Evolutionary conservation across 2,113 vertebrate species (phyloP).

Genomic region (Mirounga angustirostris): DNA sequence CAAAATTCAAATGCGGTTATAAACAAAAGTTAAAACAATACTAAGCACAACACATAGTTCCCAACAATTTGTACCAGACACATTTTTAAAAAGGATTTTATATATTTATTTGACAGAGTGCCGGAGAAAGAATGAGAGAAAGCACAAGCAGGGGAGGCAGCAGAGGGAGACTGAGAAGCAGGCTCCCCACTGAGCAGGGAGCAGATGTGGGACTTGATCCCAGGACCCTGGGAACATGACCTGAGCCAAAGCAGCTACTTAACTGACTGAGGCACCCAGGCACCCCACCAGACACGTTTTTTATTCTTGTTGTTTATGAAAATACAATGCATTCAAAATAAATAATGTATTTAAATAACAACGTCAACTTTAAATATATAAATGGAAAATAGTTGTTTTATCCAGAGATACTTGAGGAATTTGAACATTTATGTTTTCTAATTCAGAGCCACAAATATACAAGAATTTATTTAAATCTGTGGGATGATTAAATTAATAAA

Average conservation of each 20-base stretch:
- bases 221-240: too few species aligned
- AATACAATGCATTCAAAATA: background rate
- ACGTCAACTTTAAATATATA: background rate
- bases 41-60: background rate
- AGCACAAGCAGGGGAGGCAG: too few species aligned
- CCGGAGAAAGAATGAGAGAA: too few species aligned
- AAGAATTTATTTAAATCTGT: background rate
- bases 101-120: too few species aligned
- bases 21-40: background rate
- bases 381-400: background rate
- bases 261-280: too few species aligned
- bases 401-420: background rate
- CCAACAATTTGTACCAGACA: background rate
- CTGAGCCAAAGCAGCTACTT: too few species aligned
- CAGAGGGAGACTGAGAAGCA: too few species aligned
- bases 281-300: background rate
- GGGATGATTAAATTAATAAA: background rate
- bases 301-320: background rate
- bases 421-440: background rate
- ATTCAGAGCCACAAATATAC: background rate
- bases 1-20: background rate
- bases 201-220: too few species aligned
- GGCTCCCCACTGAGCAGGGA: too few species aligned
- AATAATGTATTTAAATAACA: background rate
- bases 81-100: too few species aligned